phyloP scores from a whole-genome alignment of 2,888 invertebrate genomes.

The Epinotia brunnichana region DNA sequence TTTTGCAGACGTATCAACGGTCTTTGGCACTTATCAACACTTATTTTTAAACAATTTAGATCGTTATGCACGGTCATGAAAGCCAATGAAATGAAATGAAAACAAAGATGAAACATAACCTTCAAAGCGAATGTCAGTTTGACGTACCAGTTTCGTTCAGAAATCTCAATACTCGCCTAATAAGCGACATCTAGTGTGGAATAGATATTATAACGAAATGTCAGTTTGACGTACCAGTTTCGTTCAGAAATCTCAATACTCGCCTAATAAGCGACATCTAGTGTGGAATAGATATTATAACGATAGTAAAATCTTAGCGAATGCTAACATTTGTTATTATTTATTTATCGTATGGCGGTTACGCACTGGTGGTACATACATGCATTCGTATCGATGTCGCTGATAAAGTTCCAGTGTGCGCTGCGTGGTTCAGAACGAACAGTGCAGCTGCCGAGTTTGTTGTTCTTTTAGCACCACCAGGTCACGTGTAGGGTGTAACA shows the following conservation, averaged over 20 bases:
- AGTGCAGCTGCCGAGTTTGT: no score
- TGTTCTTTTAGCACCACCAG: no score
- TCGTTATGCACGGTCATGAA: constrained; percentile 23
- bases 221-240: constrained; percentile 11
- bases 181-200: constrained; percentile 7
- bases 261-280: neutral
- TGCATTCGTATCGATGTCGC: no score
- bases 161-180: neutral
- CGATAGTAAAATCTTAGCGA: no score
- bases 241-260: constrained; percentile 13
- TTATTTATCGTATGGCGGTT: no score
- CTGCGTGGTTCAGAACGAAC: no score
- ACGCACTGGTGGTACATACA: no score
- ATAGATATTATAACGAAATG: constrained; percentile 4
- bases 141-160: constrained; percentile 5
- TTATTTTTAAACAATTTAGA: neutral
- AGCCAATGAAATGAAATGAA: neutral
- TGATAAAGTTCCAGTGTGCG: no score
- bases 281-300: constrained; percentile 1
- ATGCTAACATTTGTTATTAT: no score
- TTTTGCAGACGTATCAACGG: constrained; percentile 53
- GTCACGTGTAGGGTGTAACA: no score
- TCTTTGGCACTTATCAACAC: neutral
- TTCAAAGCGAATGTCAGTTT: constrained; percentile 22
- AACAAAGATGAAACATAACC: constrained; percentile 32